Percentiles rank a stretch among this genome's conserved stretches.
Conservation (phyloP, 2,797 vertebrate species). For the Hypotaenidia philippensis region DNA sequence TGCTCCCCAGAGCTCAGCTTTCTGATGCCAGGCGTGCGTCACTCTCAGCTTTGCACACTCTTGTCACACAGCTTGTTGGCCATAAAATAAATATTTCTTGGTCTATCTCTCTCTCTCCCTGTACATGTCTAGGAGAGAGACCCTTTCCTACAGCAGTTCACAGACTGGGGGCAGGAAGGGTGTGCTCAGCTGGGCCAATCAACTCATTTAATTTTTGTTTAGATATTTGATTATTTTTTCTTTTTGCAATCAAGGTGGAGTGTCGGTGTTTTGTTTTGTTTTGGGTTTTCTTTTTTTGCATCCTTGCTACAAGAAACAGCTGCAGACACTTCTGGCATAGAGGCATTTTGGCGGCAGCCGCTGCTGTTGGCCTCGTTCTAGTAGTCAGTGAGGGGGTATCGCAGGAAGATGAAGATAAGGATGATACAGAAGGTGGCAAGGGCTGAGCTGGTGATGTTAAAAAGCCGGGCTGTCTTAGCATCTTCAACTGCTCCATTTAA, state of each 20-base stretch:
- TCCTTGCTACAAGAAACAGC: constrained; percentile 68
- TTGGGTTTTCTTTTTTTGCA: not conserved
- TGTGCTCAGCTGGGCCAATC: constrained; percentile 14
- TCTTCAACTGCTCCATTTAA: constrained; percentile 85
- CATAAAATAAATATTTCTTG: constrained; percentile 41
- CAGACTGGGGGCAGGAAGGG: not conserved
- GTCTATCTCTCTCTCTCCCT: not conserved
- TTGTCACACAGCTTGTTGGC: constrained; percentile 12
- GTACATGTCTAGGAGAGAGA: constrained; percentile 5
- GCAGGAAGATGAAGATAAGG: constrained; percentile 83
- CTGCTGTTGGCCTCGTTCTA: constrained; percentile 70
- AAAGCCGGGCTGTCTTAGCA: constrained; percentile 84
- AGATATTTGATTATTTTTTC: not conserved
- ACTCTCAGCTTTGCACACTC: not conserved
- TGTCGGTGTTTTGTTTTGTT: not conserved
- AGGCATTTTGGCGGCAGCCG: constrained; percentile 54
- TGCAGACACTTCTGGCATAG: constrained; percentile 66
- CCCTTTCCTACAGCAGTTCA: constrained; percentile 29
- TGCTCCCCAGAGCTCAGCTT: not conserved
- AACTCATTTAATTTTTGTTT: constrained; percentile 11
- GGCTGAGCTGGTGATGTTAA: constrained; percentile 86
- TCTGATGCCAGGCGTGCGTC: rapidly evolving
- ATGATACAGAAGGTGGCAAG: constrained; percentile 85
- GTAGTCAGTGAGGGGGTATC: constrained; percentile 84
- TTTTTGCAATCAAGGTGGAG: constrained; percentile 25